These are phyloP conservation scores for Microtus agrestis DNA, from an alignment of 2,797 vertebrate genomes.

Conservation along the genomic window DNA sequence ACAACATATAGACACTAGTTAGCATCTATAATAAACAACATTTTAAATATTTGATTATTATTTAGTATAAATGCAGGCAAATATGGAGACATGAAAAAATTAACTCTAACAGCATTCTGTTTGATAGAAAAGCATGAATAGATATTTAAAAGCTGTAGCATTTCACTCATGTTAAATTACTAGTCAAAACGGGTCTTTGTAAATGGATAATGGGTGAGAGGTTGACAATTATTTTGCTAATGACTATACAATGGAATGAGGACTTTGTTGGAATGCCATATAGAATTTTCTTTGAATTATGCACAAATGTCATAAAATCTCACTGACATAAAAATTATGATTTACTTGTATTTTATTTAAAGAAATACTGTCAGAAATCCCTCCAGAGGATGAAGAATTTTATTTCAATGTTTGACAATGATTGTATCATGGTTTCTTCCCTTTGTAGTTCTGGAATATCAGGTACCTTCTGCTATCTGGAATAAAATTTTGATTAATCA, in stretches of 20 bases:
- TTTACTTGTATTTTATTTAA: not conserved
- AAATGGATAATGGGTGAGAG: not conserved
- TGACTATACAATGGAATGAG: accelerated
- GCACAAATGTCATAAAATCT: not conserved
- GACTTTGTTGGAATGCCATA: not conserved
- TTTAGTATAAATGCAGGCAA: not conserved
- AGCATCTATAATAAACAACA: not conserved
- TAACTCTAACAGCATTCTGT: not conserved
- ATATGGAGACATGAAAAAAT: not conserved
- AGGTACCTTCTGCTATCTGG: not conserved
- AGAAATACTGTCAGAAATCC: not conserved
- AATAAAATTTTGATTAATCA: not conserved
- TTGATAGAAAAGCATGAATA: not conserved
- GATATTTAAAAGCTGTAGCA: not conserved
- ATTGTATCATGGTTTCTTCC: not conserved
- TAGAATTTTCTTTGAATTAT: not conserved
- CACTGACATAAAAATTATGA: not conserved
- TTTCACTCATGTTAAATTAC: constrained; percentile 13
- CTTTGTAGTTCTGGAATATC: not conserved
- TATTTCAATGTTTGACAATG: not conserved
- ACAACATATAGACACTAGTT: not conserved
- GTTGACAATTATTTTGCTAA: accelerated
- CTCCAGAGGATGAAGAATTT: not conserved
- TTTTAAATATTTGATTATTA: not conserved
- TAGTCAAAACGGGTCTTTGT: not conserved